These are phyloP conservation scores for Brachypalpus laphriformis DNA, from an alignment of 2,888 invertebrate species.

Conservation along the genomic window DNA sequence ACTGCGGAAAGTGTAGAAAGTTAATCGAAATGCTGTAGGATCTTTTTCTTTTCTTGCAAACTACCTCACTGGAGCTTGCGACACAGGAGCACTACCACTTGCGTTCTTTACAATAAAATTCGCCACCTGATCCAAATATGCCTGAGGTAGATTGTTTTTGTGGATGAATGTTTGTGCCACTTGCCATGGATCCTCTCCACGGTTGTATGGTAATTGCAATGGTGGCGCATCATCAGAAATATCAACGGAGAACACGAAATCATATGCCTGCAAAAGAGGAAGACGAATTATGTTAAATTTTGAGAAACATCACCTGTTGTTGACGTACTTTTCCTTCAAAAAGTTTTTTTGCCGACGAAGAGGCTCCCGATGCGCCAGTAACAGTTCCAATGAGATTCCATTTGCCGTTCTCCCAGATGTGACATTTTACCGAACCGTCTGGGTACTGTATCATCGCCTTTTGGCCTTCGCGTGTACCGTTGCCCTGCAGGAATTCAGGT, in stretches of 20 bases:
- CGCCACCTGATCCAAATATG: slow-evolving; percentile 95
- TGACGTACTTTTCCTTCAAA: slow-evolving; percentile 88
- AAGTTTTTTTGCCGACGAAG: slow-evolving; percentile 89
- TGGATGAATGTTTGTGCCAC: slow-evolving; percentile 96
- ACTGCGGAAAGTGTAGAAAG: slow-evolving; percentile 72
- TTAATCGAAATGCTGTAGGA: background rate
- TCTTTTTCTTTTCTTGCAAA: background rate
- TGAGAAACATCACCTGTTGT: background rate
- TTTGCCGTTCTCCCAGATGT: slow-evolving; percentile 88
- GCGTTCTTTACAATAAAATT: slow-evolving; percentile 95
- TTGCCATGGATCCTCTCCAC: slow-evolving; percentile 94
- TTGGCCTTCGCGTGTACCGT: slow-evolving; percentile 91
- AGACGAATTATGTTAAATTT: background rate
- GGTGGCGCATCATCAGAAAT: slow-evolving; percentile 95
- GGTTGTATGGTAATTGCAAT: slow-evolving; percentile 95
- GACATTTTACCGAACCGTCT: slow-evolving; percentile 89
- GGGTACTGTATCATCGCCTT: slow-evolving; percentile 91
- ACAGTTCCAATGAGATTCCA: slow-evolving; percentile 97
- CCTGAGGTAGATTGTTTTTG: slow-evolving; percentile 91
- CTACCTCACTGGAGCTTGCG: slow-evolving; percentile 75
- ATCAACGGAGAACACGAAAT: slow-evolving; percentile 98
- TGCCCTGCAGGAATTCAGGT: slow-evolving; percentile 88
- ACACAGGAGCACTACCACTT: slow-evolving; percentile 41
- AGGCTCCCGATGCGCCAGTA: slow-evolving; percentile 89
- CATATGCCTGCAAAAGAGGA: slow-evolving; percentile 86